Conservation (phyloP, 2,888 invertebrate species). For the Melinaea menophilus region DNA sequence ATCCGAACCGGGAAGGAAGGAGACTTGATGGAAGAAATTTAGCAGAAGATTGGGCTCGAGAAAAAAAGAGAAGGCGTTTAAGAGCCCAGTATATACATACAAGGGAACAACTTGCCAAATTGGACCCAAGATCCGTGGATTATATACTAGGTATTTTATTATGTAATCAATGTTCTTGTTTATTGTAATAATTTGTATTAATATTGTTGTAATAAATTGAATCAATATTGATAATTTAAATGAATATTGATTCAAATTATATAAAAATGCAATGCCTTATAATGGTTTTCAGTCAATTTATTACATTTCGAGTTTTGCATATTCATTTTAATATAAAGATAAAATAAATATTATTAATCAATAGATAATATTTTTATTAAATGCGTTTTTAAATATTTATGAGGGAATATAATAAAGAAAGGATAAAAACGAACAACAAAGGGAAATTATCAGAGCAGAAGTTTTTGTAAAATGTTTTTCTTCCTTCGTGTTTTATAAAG, state of each 20-base stretch:
- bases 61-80: constrained; percentile 82
- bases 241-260: too few relatives aligned
- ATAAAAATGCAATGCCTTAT: too few relatives aligned
- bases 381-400: neutral
- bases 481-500: constrained; percentile 16
- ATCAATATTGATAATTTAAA: too few relatives aligned
- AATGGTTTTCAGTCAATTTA: too few relatives aligned
- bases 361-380: neutral
- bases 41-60: constrained; percentile 87
- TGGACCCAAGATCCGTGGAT: constrained; percentile 84
- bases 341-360: neutral
- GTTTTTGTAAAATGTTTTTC: constrained; percentile 12
- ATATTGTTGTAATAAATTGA: too few relatives aligned
- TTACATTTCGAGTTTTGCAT: too few relatives aligned
- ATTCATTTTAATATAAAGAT: too few relatives aligned
- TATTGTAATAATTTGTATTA: too few relatives aligned
- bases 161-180: neutral
- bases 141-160: constrained; percentile 82
- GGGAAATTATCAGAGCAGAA: constrained; percentile 17
- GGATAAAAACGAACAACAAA: constrained; percentile 14
- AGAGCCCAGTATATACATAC: constrained; percentile 86
- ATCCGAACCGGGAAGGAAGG: constrained; percentile 83
- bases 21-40: constrained; percentile 87
- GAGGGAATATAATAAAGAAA: constrained; percentile 13
- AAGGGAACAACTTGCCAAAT: constrained; percentile 82